Evolutionary conservation across 2,113 vertebrate species (phyloP), one percentile per base, ranked within the genome.

Genomic region (Todiramphus chloris): DNA sequence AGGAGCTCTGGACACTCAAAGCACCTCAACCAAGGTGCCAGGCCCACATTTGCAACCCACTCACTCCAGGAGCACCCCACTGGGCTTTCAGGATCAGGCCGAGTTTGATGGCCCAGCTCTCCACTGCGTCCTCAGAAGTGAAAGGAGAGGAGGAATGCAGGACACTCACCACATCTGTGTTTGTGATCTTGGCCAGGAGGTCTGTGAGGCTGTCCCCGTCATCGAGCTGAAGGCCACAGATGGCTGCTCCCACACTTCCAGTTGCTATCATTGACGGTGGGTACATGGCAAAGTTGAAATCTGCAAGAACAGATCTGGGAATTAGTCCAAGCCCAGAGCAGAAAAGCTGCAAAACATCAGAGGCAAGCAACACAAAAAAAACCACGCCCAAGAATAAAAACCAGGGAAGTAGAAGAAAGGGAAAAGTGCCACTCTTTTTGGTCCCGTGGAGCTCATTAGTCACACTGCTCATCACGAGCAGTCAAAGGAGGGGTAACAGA

Each of bases 181-280:
- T 99, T 96, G 99, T 99, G 98, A 99, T 99, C 98, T 99, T 99
- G 97, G 99, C 99, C 98, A 99, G 97, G 95, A 99, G 98, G 79
- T 99, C 98, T 0, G 98, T 99, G 97, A 99, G 98, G 94, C 98
- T 98, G 97, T 99, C 98, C 4, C 93, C 97, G 72, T 98, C 98
- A 94, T 99, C 98, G 35, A 99, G 98, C 98, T 99, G 98, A 74
- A 99, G 98, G 95, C 99, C 99, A 33, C 99, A 99, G 95, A 99
- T 97, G 80, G 99, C 99, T 4, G 99, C 99, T 66, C 98, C 99
- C 97, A 99, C 98, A 53, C 99, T 99, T 97, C 99, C 99, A 27
- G 99, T 98, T 95, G 99, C 99, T 37, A 99, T 99, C 99, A 99
- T 99, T 66, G 99, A 99, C 0, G 99, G 99, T 33, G 99, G 99